Conservation (phyloP, 2,797 vertebrate species). For the Sus cebifrons region DNA sequence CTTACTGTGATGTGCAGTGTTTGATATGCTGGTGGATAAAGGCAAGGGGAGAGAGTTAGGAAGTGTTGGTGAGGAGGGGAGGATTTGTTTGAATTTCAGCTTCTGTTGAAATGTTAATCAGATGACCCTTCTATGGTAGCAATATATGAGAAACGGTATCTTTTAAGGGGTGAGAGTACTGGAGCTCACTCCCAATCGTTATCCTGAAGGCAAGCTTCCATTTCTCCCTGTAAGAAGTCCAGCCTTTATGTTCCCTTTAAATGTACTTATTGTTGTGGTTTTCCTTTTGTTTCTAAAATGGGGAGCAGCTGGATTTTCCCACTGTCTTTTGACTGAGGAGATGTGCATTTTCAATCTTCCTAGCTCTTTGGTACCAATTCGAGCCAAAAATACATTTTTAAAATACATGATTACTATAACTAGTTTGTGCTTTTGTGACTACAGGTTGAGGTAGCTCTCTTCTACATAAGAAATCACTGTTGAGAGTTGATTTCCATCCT, state of each 20-base stretch:
- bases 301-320: neutral
- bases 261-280: neutral
- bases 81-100: slow-evolving; percentile 81
- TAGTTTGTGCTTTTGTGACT: slow-evolving; percentile 30
- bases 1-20: neutral
- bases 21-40: neutral
- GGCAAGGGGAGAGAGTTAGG: slow-evolving; percentile 55
- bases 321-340: neutral
- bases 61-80: slow-evolving; percentile 51
- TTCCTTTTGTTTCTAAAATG: slow-evolving; percentile 34
- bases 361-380: neutral
- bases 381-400: neutral
- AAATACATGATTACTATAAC: neutral
- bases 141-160: neutral
- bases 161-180: neutral
- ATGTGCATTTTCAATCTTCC: neutral
- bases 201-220: neutral
- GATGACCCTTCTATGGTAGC: slow-evolving; percentile 82
- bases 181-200: neutral
- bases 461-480: slow-evolving; percentile 24
- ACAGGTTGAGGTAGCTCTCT: slow-evolving; percentile 13
- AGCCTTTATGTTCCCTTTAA: slow-evolving; percentile 13
- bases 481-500: slow-evolving; percentile 10
- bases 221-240: neutral
- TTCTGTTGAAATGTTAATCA: slow-evolving; percentile 84